Percentiles rank a stretch among this genome's conserved stretches.
Conservation (phyloP, 1,140 invertebrate species). For the Eciton burchellii region DNA sequence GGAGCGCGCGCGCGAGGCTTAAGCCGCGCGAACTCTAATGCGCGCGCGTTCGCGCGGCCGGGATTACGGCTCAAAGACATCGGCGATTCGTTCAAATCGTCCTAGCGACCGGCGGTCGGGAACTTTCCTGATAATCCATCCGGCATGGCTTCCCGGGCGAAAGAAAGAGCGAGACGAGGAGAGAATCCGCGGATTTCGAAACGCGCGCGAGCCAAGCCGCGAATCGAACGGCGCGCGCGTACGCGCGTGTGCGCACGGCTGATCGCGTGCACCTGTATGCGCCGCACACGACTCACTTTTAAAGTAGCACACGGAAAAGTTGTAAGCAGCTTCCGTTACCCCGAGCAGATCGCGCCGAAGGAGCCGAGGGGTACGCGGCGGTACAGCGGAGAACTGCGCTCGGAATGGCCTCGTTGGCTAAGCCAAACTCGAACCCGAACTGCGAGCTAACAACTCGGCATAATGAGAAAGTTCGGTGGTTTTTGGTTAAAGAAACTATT, state of each 20-base stretch:
- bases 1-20: slow-evolving; percentile 57
- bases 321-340: slow-evolving; percentile 73
- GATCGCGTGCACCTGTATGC: slow-evolving; percentile 13
- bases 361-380: slow-evolving; percentile 17
- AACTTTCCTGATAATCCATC: slow-evolving; percentile 73
- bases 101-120: slow-evolving; percentile 7
- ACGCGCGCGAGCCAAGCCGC: background rate
- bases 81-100: slow-evolving; percentile 62
- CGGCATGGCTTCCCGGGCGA: slow-evolving; percentile 15
- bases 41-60: background rate
- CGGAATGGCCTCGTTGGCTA: slow-evolving; percentile 70
- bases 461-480: slow-evolving; percentile 75
- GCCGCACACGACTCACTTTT: slow-evolving; percentile 61
- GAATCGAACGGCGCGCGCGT: background rate
- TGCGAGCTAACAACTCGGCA: slow-evolving; percentile 73
- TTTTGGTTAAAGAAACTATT: slow-evolving; percentile 75
- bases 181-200: background rate
- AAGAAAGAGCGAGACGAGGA: background rate
- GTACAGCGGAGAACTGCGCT: slow-evolving; percentile 17
- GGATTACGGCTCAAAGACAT: slow-evolving; percentile 53
- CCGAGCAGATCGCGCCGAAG: slow-evolving; percentile 59
- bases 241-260: slow-evolving; percentile 5
- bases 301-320: slow-evolving; percentile 74
- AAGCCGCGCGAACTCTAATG: slow-evolving; percentile 58
- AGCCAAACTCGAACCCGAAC: slow-evolving; percentile 72